Percentiles rank a stretch among this genome's conserved stretches.
Conservation (phyloP, 2,113 vertebrate genomes). For the Poeciliopsis turrubarensis region DNA sequence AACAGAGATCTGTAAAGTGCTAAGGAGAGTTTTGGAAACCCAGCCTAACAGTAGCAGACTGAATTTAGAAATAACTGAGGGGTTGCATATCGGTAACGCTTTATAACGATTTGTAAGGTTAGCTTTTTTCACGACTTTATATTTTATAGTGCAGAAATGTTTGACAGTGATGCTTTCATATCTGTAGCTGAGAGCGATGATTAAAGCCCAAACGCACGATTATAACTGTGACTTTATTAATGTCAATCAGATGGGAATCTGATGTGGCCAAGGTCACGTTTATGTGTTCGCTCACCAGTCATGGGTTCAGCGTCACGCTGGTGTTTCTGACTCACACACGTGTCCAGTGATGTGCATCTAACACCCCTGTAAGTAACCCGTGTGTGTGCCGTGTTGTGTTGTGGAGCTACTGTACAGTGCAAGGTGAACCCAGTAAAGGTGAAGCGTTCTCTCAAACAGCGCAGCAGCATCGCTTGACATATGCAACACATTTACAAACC, state of each 20-base stretch:
- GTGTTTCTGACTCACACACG: conserved; percentile 11
- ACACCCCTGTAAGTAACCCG: conserved; percentile 1
- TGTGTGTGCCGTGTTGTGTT: conserved; percentile 22
- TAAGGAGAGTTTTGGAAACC: conserved; percentile 8
- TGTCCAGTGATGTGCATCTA: conserved; percentile 16
- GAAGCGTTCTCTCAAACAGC: conserved; percentile 20
- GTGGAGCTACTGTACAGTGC: conserved; percentile 24
- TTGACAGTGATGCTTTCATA: conserved; percentile 30
- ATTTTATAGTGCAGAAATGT: conserved; percentile 7
- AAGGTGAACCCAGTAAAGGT: conserved; percentile 37
- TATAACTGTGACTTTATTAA: conserved; percentile 62
- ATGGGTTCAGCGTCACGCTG: conserved; percentile 33
- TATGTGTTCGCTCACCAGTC: conserved; percentile 12
- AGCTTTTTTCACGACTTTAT: conserved; percentile 11
- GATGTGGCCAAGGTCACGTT: conserved; percentile 72
- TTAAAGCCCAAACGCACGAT: not conserved
- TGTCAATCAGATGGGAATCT: conserved; percentile 81
- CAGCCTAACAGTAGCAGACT: conserved; percentile 6
- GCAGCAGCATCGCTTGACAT: conserved; percentile 32
- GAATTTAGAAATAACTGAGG: conserved; percentile 6
- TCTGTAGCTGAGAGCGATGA: not conserved
- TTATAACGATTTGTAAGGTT: conserved; percentile 3
- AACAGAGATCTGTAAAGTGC: not conserved
- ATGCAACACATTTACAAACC: conserved; percentile 25
- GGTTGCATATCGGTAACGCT: conserved; percentile 12